phyloP scores from a whole-genome alignment of 1,140 invertebrate species.

The Kradibia gibbosae region DNA sequence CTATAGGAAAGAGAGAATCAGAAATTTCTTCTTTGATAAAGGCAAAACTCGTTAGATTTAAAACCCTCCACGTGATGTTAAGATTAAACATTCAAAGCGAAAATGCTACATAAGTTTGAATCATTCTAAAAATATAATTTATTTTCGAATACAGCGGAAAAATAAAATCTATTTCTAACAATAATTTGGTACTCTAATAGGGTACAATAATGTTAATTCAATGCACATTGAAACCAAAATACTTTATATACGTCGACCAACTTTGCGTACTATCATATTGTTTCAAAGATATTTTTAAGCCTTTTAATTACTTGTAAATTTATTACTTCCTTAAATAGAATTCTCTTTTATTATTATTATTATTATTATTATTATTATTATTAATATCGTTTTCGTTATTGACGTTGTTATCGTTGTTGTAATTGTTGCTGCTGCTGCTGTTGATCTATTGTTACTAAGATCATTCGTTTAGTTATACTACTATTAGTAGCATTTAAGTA shows the following conservation, averaged over 20 bases:
- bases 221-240: background rate
- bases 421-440: too few species aligned
- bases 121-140: background rate
- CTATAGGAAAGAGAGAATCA: too few species aligned
- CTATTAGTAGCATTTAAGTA: too few species aligned
- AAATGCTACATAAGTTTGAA: background rate
- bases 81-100: background rate
- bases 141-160: conserved; percentile 4
- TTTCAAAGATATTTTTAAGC: background rate
- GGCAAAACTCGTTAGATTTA: background rate
- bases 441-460: too few species aligned
- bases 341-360: background rate
- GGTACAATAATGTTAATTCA: conserved; percentile 49
- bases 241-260: background rate
- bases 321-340: background rate
- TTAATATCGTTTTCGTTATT: background rate
- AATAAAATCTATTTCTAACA: background rate
- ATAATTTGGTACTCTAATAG: conserved; percentile 53
- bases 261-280: background rate
- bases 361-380: background rate
- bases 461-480: too few species aligned
- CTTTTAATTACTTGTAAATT: background rate
- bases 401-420: too few species aligned
- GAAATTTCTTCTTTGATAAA: background rate
- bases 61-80: background rate